Percentiles rank a stretch among this genome's conserved stretches.
Conservation (phyloP, 2,113 vertebrate genomes). For the Callaeas wilsoni region DNA sequence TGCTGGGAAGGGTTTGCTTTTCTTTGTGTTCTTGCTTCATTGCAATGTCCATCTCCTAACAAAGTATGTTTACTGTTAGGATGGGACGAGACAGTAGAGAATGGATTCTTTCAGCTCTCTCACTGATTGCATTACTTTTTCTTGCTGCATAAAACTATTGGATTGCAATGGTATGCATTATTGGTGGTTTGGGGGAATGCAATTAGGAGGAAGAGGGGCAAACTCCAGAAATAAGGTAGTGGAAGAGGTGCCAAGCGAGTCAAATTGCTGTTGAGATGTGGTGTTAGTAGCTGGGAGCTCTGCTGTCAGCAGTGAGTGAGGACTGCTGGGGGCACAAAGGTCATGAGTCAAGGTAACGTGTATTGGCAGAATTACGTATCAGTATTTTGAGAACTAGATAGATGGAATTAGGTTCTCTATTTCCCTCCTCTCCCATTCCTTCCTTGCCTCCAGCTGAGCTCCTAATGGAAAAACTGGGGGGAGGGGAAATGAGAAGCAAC, state of each 20-base stretch:
- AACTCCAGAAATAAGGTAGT: not conserved
- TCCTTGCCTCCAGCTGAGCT: conserved; percentile 26
- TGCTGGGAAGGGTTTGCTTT: not conserved
- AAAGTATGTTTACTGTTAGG: not conserved
- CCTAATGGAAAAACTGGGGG: not conserved
- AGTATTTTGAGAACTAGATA: not conserved
- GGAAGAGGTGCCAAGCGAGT: not conserved
- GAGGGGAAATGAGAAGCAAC: not conserved
- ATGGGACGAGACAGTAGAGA: not conserved
- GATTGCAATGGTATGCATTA: not conserved
- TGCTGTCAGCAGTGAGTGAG: not conserved
- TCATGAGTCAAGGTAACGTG: not conserved
- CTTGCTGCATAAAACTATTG: not conserved
- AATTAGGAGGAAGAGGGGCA: not conserved
- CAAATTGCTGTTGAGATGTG: not conserved
- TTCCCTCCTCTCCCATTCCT: not conserved
- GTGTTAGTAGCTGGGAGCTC: not conserved
- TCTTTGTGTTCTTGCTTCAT: not conserved
- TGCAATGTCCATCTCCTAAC: not conserved
- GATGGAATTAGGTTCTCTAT: not conserved
- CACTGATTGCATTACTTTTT: not conserved
- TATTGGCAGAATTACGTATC: not conserved
- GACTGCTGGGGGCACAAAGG: not conserved
- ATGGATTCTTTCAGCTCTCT: not conserved
- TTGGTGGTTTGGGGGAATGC: not conserved